A percentile compares a stretch with the other conserved stretches of the same genome.
These are phyloP conservation scores for Athripsodes cinereus DNA, from an alignment of 2,888 invertebrate species.

Conservation along the genomic window DNA sequence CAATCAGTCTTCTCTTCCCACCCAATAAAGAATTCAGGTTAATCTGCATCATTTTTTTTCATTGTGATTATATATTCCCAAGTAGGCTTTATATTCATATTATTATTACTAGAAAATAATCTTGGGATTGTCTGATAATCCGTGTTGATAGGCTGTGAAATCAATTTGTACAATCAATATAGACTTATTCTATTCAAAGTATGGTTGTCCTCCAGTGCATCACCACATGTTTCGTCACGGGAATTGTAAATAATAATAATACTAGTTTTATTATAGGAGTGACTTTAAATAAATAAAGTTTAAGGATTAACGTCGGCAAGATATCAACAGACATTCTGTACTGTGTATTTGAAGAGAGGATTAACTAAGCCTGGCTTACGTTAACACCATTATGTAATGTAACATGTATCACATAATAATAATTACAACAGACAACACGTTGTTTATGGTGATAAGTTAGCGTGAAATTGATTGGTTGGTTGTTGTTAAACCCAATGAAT, in stretches of 20 bases:
- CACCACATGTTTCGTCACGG: no score
- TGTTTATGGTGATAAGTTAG: background rate
- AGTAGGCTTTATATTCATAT: no score
- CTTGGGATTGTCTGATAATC: slow-evolving; percentile 13
- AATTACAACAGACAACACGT: background rate
- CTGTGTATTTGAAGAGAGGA: no score
- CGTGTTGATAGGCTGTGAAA: slow-evolving; percentile 24
- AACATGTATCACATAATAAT: background rate
- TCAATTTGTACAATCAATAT: slow-evolving; percentile 18
- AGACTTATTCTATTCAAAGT: background rate
- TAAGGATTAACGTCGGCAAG: background rate
- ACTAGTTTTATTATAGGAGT: background rate
- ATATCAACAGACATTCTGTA: background rate
- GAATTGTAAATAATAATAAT: no score
- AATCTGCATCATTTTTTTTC: no score
- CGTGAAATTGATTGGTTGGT: slow-evolving; percentile 1
- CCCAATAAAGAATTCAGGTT: no score
- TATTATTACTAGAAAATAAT: no score
- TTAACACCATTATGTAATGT: background rate
- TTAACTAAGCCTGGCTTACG: background rate
- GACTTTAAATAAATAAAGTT: background rate
- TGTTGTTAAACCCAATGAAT: background rate
- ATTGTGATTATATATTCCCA: no score
- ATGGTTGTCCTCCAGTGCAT: no score
- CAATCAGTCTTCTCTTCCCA: no score